Percentiles rank a stretch among this genome's conserved stretches.
These are phyloP conservation scores for Clupea harengus DNA, from an alignment of 2,113 vertebrate species.

Conservation along the genomic window DNA sequence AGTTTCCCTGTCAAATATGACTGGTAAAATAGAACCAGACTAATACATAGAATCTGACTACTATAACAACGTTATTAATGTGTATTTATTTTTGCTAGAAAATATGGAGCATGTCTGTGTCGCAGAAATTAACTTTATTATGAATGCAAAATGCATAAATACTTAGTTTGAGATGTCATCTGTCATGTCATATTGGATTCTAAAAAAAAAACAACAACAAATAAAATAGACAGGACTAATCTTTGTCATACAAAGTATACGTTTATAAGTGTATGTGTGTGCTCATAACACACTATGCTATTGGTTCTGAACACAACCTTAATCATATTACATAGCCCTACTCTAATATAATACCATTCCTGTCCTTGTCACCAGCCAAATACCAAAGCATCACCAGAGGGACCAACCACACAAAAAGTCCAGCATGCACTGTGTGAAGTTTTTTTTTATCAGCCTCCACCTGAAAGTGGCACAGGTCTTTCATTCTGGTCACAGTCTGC, in stretches of 20 bases:
- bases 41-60: neutral
- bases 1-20: neutral
- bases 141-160: no score
- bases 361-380: neutral
- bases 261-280: no score
- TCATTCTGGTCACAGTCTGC: neutral
- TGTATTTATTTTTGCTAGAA: no score
- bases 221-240: no score
- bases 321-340: neutral
- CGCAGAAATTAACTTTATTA: no score
- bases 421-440: neutral
- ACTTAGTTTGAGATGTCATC: no score
- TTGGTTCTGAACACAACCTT: neutral
- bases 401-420: neutral
- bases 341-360: neutral
- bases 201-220: no score
- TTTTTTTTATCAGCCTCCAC: neutral
- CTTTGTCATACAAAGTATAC: no score
- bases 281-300: neutral
- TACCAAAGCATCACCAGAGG: neutral
- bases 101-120: no score
- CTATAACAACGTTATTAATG: no score
- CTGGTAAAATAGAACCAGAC: neutral
- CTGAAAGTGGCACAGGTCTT: neutral
- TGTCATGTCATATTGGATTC: no score